Conservation (phyloP, 2,797 vertebrate species). For the Chaenodraco wilsoni region DNA sequence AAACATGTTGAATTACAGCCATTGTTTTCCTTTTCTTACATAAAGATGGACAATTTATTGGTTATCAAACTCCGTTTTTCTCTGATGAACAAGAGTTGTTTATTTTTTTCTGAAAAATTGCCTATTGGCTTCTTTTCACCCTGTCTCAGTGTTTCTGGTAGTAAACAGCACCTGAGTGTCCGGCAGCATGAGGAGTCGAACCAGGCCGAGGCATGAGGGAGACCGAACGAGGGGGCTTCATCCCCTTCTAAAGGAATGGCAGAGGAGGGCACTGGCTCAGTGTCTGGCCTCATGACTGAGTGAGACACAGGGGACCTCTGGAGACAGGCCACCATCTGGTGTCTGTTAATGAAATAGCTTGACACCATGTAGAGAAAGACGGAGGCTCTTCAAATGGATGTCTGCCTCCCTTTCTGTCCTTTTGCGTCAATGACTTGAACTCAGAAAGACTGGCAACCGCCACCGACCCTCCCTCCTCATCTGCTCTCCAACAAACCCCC, state of each 20-base stretch:
- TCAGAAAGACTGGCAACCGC: constrained; percentile 35
- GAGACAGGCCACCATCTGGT: constrained; percentile 81
- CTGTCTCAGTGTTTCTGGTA: constrained; percentile 9
- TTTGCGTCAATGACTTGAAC: constrained; percentile 43
- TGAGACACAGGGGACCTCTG: constrained; percentile 64
- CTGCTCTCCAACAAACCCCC: neutral
- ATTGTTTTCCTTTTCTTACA: constrained; percentile 25
- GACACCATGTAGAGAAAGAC: constrained; percentile 46
- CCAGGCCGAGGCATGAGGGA: constrained; percentile 67
- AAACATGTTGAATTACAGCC: constrained; percentile 22
- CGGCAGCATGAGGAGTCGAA: constrained; percentile 58
- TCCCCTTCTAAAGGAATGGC: constrained; percentile 72
- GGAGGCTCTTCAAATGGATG: constrained; percentile 34
- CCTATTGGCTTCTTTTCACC: constrained; percentile 4
- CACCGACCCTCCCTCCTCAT: constrained; percentile 17
- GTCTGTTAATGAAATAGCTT: constrained; percentile 62
- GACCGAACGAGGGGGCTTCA: constrained; percentile 59
- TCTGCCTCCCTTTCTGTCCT: constrained; percentile 38
- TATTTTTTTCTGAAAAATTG: constrained; percentile 9
- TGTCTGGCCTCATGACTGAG: constrained; percentile 75
- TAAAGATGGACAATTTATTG: constrained; percentile 2
- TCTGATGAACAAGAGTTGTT: neutral
- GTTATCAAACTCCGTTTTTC: neutral
- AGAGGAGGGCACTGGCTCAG: constrained; percentile 71
- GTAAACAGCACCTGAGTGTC: constrained; percentile 48